Evolutionary conservation across 2,888 invertebrate species (phyloP), one percentile per base, ranked within the genome.

Genomic region (Arctia plantaginis): DNA sequence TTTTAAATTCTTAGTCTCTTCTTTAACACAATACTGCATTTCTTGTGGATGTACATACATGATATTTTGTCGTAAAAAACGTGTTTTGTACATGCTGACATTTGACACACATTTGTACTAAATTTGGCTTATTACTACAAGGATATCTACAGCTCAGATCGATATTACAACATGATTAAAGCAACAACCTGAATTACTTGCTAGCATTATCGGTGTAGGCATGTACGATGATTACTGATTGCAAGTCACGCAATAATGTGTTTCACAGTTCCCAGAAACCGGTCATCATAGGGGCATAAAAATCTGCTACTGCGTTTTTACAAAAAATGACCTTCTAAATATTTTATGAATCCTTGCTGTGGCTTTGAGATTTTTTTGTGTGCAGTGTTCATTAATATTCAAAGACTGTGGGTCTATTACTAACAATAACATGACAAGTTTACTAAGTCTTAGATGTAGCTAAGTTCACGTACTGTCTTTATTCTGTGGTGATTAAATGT

Each of bases 1-100:
- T 77, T 75, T 83, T 80, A 86, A 77, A 66, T 76, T 77, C 83
- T 77, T 85, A 84, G 74, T 69, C 75, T 84, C 78, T 73, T 79
- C 72, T 74, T 74, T 69, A 70, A 70, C 66, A 70, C 77, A 80
- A 82, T 75, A 77, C 69, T 27, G 67, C 69, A 75, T 78, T 75
- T 74, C 68, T 76, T 82, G 65, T 77, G 72, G 62, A 69, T 75
- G 70, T 44, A 59, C 47, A 73, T 69, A 74, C 51, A 67, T 72
- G 79, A 51, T 82, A 74, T 74, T 73, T 70, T n/a, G 66, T 15
- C 12, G n/a, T 39, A 35, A 67, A 47, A 71, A 30, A 47, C 66
- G 76, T 41, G 75, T 73, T 67, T 73, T 75, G 80, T 76, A 62
- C n/a, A n/a, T n/a, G 73, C 77, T 76, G 77, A 33, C 18, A 65